Evolutionary conservation across 92 coral and sea anemone genomes (phyloP).

Genomic region (Galaxea fascicularis): DNA sequence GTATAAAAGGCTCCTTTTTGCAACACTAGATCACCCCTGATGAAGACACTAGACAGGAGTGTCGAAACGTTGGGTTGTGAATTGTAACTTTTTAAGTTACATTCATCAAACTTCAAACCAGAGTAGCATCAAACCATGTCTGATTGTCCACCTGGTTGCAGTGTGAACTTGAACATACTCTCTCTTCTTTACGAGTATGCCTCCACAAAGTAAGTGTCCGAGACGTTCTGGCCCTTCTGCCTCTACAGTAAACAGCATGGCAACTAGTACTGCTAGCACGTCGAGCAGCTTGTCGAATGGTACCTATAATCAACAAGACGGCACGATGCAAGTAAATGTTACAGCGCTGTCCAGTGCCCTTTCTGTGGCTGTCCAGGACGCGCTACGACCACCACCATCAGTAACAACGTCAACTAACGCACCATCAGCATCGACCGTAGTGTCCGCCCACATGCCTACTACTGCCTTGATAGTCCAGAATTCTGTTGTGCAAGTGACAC

Average conservation of each 20-base stretch:
- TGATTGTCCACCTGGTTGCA: too few species aligned
- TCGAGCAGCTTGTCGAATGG: slow-evolving; percentile 21
- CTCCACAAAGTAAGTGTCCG: slow-evolving; percentile 28
- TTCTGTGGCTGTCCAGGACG: slow-evolving; percentile 16
- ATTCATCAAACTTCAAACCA: too few species aligned
- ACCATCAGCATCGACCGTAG: slow-evolving; percentile 18
- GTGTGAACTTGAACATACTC: too few species aligned
- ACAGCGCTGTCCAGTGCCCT: slow-evolving; percentile 31
- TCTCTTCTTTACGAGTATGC: slow-evolving; percentile 28
- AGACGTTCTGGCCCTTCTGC: slow-evolving; percentile 39
- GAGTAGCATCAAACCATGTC: too few species aligned
- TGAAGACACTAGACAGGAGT: too few species aligned
- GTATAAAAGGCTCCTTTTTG: too few species aligned
- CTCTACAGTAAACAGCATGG: slow-evolving; percentile 37
- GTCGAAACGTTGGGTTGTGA: too few species aligned
- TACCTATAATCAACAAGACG: slow-evolving; percentile 24
- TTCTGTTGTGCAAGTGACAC: slow-evolving; percentile 34
- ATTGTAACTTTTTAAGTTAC: too few species aligned
- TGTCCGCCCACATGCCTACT: slow-evolving; percentile 16
- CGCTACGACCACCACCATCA: slow-evolving; percentile 29
- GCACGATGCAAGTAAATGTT: slow-evolving; percentile 33
- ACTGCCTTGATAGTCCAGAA: slow-evolving; percentile 23
- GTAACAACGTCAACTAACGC: slow-evolving; percentile 20
- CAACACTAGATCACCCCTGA: too few species aligned
- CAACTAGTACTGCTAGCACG: slow-evolving; percentile 27